Evolutionary conservation across 1,140 invertebrate species (phyloP), one percentile per base, ranked within the genome.

Genomic region (Liolophura sinensis): DNA sequence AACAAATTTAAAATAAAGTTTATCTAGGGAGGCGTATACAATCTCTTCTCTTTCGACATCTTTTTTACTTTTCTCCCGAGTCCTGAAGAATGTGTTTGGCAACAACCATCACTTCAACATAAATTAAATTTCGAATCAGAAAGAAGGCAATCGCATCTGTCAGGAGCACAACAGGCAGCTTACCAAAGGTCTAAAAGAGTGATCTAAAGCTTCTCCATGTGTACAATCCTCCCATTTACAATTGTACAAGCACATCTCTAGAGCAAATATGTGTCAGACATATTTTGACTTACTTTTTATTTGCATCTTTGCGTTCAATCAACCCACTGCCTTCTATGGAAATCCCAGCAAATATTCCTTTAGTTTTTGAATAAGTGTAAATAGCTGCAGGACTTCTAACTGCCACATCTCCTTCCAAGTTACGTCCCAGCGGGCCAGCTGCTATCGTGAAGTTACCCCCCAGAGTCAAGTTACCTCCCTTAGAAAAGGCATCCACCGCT

Each of bases 361-460:
- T 79, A 52, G 80, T 82, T 64, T 82, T 82, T n/a, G 80, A 82
- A 71, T 82, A 82, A 1, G 80, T 81, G 62, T 80, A 82, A 31
- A 82, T 80, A 3, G 80, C 80, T 40, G 80, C 79, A 46, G 77
- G 72, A 60, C 78, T 77, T 16, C 79, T 64, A 1, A 82, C 60
- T 22, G 80, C 65, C 18, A 82, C 70, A 66, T 82, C 80, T 14
- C 75, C 80, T 64, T 82, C 80, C 1, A 82, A 1, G 60, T 81
- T 82, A 15, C 80, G 65, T 11, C 80, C 80, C 6, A 82, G 56
- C 1, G 80, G 80, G 12, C 80, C 80, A 15, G 79, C 80, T 20
- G 80, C 80, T 46, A 82, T 75, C 1, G 78, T 81, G 63, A 82
- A 80, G 52, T 82, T 82, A 25, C 80, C 80, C 18, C 80, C 80